A percentile compares a stretch with the other conserved stretches of the same genome.
These are phyloP conservation scores for Amia ocellicauda DNA, from an alignment of 2,113 vertebrate genomes.

Conservation along the genomic window DNA sequence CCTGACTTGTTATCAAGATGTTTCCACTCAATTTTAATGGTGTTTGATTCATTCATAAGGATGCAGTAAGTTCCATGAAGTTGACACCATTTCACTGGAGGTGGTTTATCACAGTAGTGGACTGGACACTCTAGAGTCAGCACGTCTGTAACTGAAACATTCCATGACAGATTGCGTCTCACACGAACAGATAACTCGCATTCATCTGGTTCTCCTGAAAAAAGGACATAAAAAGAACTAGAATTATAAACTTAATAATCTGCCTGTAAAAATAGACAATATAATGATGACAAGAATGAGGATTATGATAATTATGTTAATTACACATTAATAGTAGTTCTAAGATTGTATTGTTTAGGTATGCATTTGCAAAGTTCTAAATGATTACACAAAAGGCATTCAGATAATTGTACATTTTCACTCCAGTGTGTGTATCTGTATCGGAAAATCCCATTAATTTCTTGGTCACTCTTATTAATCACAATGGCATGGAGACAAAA, in stretches of 20 bases:
- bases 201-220: constrained; percentile 18
- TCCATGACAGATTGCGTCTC: constrained; percentile 21
- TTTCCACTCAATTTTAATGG: constrained; percentile 24
- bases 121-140: constrained; percentile 46
- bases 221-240: not conserved
- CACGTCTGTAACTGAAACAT: not conserved
- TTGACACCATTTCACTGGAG: constrained; percentile 44
- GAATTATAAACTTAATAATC: no score
- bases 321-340: no score
- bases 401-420: no score
- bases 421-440: no score
- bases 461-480: no score
- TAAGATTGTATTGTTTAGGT: no score
- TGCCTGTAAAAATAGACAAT: constrained; percentile 2
- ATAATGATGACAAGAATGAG: not conserved
- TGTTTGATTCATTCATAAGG: not conserved
- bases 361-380: no score
- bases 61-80: rapidly evolving
- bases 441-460: no score
- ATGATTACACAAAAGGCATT: no score
- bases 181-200: constrained; percentile 1
- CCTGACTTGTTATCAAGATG: rapidly evolving
- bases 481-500: no score
- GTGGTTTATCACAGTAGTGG: not conserved
- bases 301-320: not conserved